Evolutionary conservation across 2,113 vertebrate species (phyloP), one percentile per base, ranked within the genome.

Genomic region (Pollimyrus isidori): DNA sequence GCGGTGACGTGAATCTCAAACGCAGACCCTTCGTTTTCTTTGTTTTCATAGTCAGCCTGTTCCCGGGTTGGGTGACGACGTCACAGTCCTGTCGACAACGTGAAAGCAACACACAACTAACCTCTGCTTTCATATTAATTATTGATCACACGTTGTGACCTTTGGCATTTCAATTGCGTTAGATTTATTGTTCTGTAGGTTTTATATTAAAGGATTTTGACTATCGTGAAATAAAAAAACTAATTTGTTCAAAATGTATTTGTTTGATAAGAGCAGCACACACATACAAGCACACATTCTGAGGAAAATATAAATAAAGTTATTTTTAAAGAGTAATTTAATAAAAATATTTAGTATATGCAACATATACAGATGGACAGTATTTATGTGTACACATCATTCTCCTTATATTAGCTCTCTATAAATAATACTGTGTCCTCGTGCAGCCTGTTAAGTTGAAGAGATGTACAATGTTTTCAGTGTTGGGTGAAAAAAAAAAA

Each of bases 31-130:
- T 53, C 50, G 53, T 87, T 87, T 45, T 15, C 88, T 89, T 89
- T 89, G 88, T 89, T 89, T 89, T 89, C 88, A 39, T 52, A 42
- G 46, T 53, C 39, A 82, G 88, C 49, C 50, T 48, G 88, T 84
- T 84, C 39, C 52, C 76, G 80, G 76, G 88, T 52, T 35, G 26
- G 69, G 49, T 53, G 88, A n/a, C 49, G 69, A 89, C 88, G 88
- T 89, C 88, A 89, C 80, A 3, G 39, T n/a, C 21, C 30, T 56
- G 49, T 42, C 5, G 49, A 53, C 49, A 53, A 88, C 48, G 88
- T 88, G 48, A n/a, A 80, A 52, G 42, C 46, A 45, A 48, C 42
- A 50, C 39, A 48, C 58, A 42, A 30, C 58, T 65, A 26, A 30
- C 30, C 9, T 69, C 6, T 26, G 11, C 39, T 23, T 4, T 23